phyloP scores from a whole-genome alignment of 1,140 invertebrate species.

The Maconellicoccus hirsutus region DNA sequence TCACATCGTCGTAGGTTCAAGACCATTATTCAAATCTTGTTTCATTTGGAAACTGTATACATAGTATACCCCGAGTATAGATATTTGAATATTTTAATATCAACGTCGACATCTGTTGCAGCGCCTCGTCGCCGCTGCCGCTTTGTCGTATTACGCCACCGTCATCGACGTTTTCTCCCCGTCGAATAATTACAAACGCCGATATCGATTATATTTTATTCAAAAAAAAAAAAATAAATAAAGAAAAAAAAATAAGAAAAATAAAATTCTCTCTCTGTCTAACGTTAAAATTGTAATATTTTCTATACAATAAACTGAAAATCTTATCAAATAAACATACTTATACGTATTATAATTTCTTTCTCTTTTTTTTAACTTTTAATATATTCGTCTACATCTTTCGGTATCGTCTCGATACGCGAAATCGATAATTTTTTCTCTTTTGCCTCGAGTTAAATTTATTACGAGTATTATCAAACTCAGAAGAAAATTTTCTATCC shows the following conservation, averaged over 20 bases:
- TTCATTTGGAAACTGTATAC: background rate
- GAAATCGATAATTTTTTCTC: too few species aligned
- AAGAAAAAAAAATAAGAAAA: too few species aligned
- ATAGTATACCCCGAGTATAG: background rate
- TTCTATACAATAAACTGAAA: background rate
- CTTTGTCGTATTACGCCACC: too few species aligned
- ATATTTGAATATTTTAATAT: conserved; percentile 10
- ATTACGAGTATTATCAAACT: too few species aligned
- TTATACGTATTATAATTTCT: background rate
- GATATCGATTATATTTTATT: conserved; percentile 2
- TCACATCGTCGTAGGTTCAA: background rate
- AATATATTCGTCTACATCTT: background rate
- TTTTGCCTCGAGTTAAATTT: too few species aligned
- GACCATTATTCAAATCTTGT: conserved; percentile 5
- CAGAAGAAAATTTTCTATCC: too few species aligned
- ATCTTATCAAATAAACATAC: background rate
- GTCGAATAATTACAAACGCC: background rate
- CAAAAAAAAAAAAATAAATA: background rate
- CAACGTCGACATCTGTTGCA: background rate
- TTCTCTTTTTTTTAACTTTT: too few species aligned
- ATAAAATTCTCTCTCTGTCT: background rate
- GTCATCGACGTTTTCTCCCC: too few species aligned
- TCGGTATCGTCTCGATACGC: background rate
- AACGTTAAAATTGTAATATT: conserved; percentile 4
- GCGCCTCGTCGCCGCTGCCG: background rate